Evolutionary conservation across 2,797 vertebrate species (phyloP).

Genomic region (Botia almorhae): DNA sequence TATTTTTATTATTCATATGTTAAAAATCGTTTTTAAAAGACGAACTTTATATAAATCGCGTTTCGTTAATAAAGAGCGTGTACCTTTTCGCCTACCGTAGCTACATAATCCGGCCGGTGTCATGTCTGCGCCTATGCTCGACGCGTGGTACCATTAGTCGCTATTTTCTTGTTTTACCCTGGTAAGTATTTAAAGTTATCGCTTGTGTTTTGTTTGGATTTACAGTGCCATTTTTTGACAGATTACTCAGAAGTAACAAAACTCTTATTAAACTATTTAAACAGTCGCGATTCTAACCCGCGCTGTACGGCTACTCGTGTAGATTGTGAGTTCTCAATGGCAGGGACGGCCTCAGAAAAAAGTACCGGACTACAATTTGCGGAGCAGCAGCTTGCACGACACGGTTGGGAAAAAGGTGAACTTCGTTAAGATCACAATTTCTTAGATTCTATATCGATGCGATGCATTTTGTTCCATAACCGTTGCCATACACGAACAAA

Average conservation of each 20-base stretch:
- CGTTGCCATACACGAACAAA: background rate
- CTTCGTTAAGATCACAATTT: background rate
- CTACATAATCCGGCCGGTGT: background rate
- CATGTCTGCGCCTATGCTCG: slow-evolving; percentile 3
- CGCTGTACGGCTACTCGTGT: background rate
- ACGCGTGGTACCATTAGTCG: background rate
- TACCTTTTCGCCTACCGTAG: background rate
- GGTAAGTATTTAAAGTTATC: background rate
- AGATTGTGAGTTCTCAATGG: slow-evolving; percentile 64
- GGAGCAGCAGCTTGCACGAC: slow-evolving; percentile 75
- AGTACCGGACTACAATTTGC: slow-evolving; percentile 74
- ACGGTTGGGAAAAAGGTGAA: slow-evolving; percentile 79
- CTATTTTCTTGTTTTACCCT: background rate
- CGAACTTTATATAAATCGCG: background rate
- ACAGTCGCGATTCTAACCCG: too few relatives aligned
- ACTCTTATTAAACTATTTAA: background rate
- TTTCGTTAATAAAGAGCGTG: background rate
- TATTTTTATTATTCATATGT: too few relatives aligned
- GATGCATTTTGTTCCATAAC: background rate
- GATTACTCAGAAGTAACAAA: background rate
- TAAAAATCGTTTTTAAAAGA: too few relatives aligned
- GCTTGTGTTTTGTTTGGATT: background rate
- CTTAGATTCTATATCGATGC: background rate
- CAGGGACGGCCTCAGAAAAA: slow-evolving; percentile 65
- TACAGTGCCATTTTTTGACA: background rate